Conservation (phyloP, 1,140 invertebrate species). For the Lasaia peninsularis region DNA sequence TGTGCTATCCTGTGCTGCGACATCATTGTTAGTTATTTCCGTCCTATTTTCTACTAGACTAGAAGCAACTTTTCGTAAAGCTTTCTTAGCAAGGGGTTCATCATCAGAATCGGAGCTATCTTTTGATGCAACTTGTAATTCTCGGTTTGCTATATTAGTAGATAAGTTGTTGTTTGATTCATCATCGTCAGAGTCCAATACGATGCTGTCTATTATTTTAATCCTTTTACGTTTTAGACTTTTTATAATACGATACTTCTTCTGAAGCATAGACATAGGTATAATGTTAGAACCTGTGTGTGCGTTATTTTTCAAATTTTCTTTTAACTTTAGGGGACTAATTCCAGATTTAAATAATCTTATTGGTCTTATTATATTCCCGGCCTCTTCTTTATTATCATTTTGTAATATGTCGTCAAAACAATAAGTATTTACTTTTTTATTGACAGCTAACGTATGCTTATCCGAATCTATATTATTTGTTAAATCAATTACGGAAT, state of each 20-base stretch:
- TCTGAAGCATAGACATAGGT: conserved; percentile 15
- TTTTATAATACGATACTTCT: conserved; percentile 15
- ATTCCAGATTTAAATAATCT: neutral
- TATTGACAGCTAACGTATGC: neutral
- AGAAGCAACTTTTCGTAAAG: conserved; percentile 25
- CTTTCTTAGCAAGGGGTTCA: conserved; percentile 53
- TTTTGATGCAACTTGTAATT: neutral
- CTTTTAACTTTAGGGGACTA: neutral
- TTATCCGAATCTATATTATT: conserved; percentile 11
- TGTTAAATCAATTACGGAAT: neutral
- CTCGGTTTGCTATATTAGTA: neutral
- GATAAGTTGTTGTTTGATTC: neutral
- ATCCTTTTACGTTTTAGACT: neutral
- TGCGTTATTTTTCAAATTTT: conserved; percentile 19
- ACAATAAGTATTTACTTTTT: conserved; percentile 31
- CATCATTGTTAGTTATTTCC: too few relatives aligned
- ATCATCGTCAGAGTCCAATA: neutral
- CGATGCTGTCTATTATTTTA: neutral
- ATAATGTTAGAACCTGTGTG: neutral
- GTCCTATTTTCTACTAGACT: too few relatives aligned
- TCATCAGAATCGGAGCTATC: conserved; percentile 46
- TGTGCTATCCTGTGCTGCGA: too few relatives aligned
- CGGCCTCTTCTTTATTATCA: neutral
- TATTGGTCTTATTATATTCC: neutral
- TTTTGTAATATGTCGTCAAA: conserved; percentile 35